Base-by-base conservation (phyloP, 2,888 invertebrate species). In the Mimumesa dahlbomi region DNA sequence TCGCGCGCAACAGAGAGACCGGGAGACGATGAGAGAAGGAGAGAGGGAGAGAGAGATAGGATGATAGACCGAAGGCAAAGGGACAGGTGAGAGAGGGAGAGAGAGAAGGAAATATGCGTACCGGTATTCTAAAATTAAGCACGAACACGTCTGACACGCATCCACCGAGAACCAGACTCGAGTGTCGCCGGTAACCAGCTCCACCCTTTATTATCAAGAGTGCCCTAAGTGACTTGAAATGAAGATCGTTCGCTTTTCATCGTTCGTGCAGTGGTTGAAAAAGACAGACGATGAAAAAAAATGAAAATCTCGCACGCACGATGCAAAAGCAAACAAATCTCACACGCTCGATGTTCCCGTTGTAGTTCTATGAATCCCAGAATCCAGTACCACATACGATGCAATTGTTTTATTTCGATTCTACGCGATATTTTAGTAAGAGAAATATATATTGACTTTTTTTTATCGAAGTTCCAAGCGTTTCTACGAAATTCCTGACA, bases 111-210 rank as follows among this genome's bases (percentile, higher is more conserved):
- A 40, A 22, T n/a, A 19, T 3, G 46, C 22, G 52, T 48, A 29
- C 54, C 50, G 70, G 58, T 43, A 48, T 68, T 76, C 68, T 75
- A 77, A 80, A 80, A 75, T 77, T 77, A 77, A 77, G 66, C 59
- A 64, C 46, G 45, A 49, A 58, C 64, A 56, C 49, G 64, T 49
- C 56, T 13, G 65, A 78, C 73, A 57, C 69, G 73, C 64, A 78
- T 49, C 64, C 70, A 78, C 77, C 63, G 50, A 65, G 79, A 75
- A 73, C 67, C 77, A n/a, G n/a, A 48, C 70, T 73, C 63, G 46
- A 34, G 11, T 48, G 63, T 67, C 75, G 48, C 34, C 52, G 45
- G 29, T 48, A 53, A 64, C 42, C 43, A 46, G 38, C 59, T 49
- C 48, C 50, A 53, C 18, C 48, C 58, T 67, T 67, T 67, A 40